These are phyloP conservation scores for Trichechus manatus DNA, from an alignment of 2,113 vertebrate species.

Conservation along the genomic window DNA sequence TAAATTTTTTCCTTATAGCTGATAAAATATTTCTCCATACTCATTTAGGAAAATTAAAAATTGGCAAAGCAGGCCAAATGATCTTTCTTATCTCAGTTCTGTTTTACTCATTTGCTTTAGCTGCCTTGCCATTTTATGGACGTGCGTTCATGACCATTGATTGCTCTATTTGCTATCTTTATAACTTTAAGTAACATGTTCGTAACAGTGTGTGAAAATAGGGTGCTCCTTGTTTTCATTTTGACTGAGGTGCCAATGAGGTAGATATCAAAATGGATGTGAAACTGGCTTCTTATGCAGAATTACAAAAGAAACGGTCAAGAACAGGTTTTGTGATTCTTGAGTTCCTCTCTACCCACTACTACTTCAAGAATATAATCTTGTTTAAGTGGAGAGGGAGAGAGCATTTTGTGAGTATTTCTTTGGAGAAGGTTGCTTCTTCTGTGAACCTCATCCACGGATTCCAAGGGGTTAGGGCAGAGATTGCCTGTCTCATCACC, in stretches of 20 bases:
- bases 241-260: background rate
- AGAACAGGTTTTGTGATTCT: background rate
- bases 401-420: background rate
- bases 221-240: background rate
- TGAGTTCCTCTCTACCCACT: background rate
- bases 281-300: background rate
- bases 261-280: no score
- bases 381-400: background rate
- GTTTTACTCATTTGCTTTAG: background rate
- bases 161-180: background rate
- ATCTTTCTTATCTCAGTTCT: background rate
- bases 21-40: background rate
- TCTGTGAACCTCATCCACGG: no score
- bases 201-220: background rate
- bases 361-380: background rate
- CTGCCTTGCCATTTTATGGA: background rate
- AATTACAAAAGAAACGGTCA: background rate
- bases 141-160: background rate
- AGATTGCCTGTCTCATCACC: background rate
- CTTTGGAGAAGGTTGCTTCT: background rate
- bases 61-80: background rate
- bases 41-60: background rate
- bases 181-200: background rate
- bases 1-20: background rate
- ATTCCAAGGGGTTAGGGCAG: background rate